phyloP scores from a whole-genome alignment of 2,888 invertebrate species.

The Drosophila setosimentum region DNA sequence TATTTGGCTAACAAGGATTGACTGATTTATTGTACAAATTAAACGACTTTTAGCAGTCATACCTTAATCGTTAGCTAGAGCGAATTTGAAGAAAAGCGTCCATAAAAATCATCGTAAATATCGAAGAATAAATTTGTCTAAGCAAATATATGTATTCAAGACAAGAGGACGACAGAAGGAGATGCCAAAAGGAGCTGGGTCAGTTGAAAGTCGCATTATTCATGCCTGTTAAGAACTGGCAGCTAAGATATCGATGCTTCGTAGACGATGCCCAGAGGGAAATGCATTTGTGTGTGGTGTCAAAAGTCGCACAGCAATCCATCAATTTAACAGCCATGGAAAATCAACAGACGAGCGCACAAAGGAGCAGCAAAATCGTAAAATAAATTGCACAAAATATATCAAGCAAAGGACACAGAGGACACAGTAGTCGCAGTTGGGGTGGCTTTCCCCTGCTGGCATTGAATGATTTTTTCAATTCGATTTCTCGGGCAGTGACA shows the following conservation, averaged over 20 bases:
- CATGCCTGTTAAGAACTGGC: conserved; percentile 60
- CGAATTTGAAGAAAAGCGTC: conserved; percentile 12
- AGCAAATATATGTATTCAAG: conserved; percentile 9
- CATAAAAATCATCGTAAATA: conserved; percentile 40
- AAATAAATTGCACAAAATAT: conserved; percentile 69
- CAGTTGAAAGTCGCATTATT: conserved; percentile 53
- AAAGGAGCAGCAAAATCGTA: conserved; percentile 54
- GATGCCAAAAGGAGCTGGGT: conserved; percentile 18
- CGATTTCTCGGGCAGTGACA: conserved; percentile 48
- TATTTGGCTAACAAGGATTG: conserved; percentile 29
- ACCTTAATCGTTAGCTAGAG: conserved; percentile 31
- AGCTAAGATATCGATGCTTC: conserved; percentile 20
- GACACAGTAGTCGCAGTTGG: conserved; percentile 51
- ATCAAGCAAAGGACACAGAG: conserved; percentile 53
- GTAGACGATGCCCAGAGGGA: conserved; percentile 21
- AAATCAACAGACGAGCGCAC: conserved; percentile 60
- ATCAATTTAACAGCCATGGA: conserved; percentile 80
- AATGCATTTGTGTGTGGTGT: conserved; percentile 75
- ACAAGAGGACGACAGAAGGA: background rate
- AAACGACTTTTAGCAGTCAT: conserved; percentile 14
- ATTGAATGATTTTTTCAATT: conserved; percentile 46
- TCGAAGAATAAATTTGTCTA: conserved; percentile 31
- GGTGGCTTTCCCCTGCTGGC: conserved; percentile 46
- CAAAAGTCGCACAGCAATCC: conserved; percentile 84
- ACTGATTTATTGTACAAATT: conserved; percentile 11